Conservation (phyloP, 92 coral and sea anemone genomes). For the Umimayanthus chanpuru region DNA sequence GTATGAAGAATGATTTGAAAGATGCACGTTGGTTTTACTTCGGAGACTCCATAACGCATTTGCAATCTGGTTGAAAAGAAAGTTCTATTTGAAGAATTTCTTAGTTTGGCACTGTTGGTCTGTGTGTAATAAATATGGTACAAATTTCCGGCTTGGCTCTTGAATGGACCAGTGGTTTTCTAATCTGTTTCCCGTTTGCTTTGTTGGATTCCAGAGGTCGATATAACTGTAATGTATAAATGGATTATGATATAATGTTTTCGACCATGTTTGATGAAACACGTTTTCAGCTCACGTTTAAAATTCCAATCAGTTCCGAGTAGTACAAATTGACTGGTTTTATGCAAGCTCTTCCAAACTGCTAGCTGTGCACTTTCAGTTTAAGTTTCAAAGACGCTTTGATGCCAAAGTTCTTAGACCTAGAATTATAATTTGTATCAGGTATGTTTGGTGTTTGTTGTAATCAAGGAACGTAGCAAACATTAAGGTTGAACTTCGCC, state of each 20-base stretch:
- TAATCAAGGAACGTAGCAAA: background rate
- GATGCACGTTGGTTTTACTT: no score
- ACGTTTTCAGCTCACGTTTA: no score
- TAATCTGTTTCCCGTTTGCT: background rate
- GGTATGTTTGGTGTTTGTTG: background rate
- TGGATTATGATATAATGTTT: slow-evolving; percentile 3
- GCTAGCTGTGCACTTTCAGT: background rate
- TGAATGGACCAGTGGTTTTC: slow-evolving; percentile 4
- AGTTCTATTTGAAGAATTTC: background rate
- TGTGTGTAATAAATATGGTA: background rate
- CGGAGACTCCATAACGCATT: no score
- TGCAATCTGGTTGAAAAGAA: background rate
- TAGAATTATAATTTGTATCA: background rate
- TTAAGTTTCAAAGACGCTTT: background rate
- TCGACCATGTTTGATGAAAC: no score
- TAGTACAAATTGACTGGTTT: no score
- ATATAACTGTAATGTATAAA: background rate
- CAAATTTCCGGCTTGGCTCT: slow-evolving; percentile 9
- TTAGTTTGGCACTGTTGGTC: slow-evolving; percentile 8
- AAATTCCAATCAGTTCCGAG: no score
- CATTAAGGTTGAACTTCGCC: no score
- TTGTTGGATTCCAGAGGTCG: background rate
- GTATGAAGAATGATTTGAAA: background rate
- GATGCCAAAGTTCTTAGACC: background rate
- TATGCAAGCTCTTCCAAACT: no score